phyloP scores from a whole-genome alignment of 2,113 vertebrate species.

The Bolborhynchus lineola region DNA sequence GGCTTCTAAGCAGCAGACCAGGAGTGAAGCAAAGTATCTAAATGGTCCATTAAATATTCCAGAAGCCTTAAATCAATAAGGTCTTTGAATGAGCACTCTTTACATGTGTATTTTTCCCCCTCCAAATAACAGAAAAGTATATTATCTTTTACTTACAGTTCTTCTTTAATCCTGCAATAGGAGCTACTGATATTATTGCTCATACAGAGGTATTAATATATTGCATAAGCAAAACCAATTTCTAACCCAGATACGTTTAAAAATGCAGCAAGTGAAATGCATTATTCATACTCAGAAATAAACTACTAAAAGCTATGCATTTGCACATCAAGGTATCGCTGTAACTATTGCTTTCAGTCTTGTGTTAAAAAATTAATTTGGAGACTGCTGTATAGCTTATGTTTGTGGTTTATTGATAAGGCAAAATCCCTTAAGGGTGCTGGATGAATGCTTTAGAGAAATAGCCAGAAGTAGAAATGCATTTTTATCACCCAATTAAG shows the following conservation, averaged over 20 bases:
- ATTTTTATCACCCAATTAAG: background rate
- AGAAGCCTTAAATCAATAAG: background rate
- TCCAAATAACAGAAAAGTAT: background rate
- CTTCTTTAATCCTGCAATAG: background rate
- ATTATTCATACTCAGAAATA: background rate
- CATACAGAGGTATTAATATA: background rate
- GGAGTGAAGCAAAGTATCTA: background rate
- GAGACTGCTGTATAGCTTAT: background rate
- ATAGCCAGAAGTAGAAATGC: background rate
- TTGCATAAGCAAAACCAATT: background rate
- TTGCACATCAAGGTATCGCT: background rate
- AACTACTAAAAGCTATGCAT: background rate
- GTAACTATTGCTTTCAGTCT: background rate
- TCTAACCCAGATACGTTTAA: background rate
- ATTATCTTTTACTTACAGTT: background rate
- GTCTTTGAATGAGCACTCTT: background rate
- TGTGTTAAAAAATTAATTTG: background rate
- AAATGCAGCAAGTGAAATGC: background rate
- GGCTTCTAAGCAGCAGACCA: background rate
- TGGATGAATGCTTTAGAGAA: background rate
- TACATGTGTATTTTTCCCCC: background rate
- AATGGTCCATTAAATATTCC: background rate
- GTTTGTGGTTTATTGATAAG: background rate
- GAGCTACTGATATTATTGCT: background rate
- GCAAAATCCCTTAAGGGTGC: background rate